Percentiles rank a stretch among this genome's conserved stretches.
Conservation (phyloP, 2,888 invertebrate species). For the Pheosia gnoma region DNA sequence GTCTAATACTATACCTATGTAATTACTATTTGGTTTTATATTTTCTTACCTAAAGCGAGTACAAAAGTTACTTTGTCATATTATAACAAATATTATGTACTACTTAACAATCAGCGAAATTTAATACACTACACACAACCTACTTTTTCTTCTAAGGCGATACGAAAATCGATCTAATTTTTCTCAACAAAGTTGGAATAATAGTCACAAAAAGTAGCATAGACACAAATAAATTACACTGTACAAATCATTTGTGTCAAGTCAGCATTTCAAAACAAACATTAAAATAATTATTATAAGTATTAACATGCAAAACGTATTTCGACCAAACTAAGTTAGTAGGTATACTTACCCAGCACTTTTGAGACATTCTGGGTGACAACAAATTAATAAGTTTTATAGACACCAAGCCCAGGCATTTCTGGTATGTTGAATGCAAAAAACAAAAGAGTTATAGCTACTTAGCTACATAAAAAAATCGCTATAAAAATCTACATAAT, state of each 20-base stretch:
- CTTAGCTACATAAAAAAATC: too few relatives aligned
- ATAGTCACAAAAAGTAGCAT: neutral
- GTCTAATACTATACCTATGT: neutral
- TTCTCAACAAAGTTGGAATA: neutral
- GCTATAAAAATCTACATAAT: too few relatives aligned
- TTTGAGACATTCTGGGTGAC: too few relatives aligned
- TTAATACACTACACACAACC: neutral
- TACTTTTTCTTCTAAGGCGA: neutral
- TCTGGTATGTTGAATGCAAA: too few relatives aligned
- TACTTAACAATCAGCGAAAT: too few relatives aligned
- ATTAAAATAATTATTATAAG: neutral
- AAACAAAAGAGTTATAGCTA: too few relatives aligned
- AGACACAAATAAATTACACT: neutral
- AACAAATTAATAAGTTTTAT: too few relatives aligned
- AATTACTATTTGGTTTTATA: neutral
- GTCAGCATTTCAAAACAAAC: neutral
- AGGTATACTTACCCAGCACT: too few relatives aligned
- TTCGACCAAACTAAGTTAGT: neutral
- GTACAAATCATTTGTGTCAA: slow-evolving; percentile 1
- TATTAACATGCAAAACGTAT: neutral
- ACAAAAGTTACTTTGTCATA: too few relatives aligned
- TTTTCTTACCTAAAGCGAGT: too few relatives aligned
- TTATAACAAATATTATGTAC: too few relatives aligned
- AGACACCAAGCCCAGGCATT: too few relatives aligned
- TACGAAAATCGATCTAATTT: neutral